phyloP scores from a whole-genome alignment of 2,797 vertebrate species.

The Anomalospiza imberbis region DNA sequence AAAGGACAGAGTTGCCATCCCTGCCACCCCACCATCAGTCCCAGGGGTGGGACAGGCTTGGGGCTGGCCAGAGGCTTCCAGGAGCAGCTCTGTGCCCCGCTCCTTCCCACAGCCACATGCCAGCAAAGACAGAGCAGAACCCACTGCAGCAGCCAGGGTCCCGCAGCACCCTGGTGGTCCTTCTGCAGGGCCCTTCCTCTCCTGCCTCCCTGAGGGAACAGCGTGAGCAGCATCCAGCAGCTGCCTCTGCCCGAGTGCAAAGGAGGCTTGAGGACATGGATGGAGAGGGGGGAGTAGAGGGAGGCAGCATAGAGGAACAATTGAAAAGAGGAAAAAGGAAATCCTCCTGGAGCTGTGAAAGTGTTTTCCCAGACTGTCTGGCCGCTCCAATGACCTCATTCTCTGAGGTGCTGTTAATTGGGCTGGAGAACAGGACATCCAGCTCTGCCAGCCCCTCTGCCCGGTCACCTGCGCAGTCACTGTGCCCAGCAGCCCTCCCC shows the following conservation, averaged over 20 bases:
- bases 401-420: neutral
- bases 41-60: neutral
- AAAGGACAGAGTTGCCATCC: neutral
- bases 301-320: constrained; percentile 48
- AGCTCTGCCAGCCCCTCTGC: neutral
- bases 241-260: neutral
- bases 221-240: neutral
- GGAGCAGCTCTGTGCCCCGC: neutral
- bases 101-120: accelerated
- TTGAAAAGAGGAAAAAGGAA: constrained; percentile 64
- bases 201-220: neutral
- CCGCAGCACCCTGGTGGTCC: neutral
- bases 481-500: neutral
- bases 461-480: neutral
- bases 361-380: constrained; percentile 70
- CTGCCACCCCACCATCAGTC: neutral
- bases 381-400: constrained; percentile 45
- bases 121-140: neutral
- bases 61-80: neutral
- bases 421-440: neutral
- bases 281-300: neutral
- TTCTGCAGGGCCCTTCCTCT: neutral
- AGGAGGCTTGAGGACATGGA: constrained; percentile 50
- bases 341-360: constrained; percentile 47
- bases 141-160: neutral